Evolutionary conservation across 1,140 invertebrate species (phyloP).

Genomic region (Microplitis demolitor): DNA sequence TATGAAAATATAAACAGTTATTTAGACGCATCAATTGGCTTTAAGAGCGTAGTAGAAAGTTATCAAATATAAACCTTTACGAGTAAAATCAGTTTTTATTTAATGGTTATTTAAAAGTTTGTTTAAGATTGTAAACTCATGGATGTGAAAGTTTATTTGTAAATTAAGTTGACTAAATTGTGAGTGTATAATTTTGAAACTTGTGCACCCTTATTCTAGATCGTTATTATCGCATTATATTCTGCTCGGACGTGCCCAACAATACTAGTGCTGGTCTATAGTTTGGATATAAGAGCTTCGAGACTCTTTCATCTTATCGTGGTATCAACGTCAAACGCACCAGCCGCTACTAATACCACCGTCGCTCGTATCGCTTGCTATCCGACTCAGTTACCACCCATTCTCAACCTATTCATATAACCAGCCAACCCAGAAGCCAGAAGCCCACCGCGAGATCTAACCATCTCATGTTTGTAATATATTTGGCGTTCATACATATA

Average conservation of each 20-base stretch:
- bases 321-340: constrained; percentile 62
- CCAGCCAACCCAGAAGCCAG: constrained; percentile 33
- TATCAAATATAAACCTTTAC: too few species aligned
- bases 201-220: constrained; percentile 4
- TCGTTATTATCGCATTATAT: constrained; percentile 41
- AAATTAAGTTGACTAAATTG: not conserved
- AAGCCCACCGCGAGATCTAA: constrained; percentile 31
- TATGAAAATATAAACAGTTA: too few species aligned
- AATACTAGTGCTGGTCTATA: constrained; percentile 53
- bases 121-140: too few species aligned
- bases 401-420: not conserved
- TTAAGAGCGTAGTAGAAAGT: too few species aligned
- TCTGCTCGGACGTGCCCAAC: constrained; percentile 56
- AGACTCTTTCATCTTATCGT: constrained; percentile 62
- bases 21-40: too few species aligned
- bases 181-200: not conserved
- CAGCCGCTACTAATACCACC: constrained; percentile 32
- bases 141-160: not conserved
- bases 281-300: constrained; percentile 55
- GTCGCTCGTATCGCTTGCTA: constrained; percentile 1
- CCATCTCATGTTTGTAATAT: not conserved
- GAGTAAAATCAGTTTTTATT: too few species aligned
- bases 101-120: too few species aligned
- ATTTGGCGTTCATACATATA: not conserved
- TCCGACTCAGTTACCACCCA: not conserved